Percentiles rank a stretch among this genome's conserved stretches.
Evolutionary conservation across 2,888 invertebrate genomes (phyloP).

Genomic region (Leptopterna dolabrata): DNA sequence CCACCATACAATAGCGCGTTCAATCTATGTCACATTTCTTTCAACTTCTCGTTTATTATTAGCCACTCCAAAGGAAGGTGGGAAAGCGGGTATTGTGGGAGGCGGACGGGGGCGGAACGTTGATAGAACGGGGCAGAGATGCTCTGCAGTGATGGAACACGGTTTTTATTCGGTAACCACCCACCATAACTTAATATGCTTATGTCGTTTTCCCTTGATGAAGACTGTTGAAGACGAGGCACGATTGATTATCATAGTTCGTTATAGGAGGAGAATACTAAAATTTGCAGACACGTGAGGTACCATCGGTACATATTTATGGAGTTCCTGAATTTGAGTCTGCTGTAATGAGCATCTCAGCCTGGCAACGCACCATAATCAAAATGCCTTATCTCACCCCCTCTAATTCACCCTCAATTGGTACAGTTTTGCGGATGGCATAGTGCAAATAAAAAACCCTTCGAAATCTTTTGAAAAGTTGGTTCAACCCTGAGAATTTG

Average conservation of each 20-base stretch:
- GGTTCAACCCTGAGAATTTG: too few species aligned
- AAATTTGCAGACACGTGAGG: not conserved
- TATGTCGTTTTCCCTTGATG: not conserved
- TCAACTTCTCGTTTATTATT: constrained; percentile 27
- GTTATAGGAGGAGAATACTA: not conserved
- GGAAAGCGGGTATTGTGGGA: not conserved
- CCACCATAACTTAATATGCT: not conserved
- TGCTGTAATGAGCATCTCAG: too few species aligned
- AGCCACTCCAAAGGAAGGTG: not conserved
- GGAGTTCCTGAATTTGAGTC: too few species aligned
- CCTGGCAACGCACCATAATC: too few species aligned
- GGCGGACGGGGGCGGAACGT: not conserved
- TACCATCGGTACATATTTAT: not conserved
- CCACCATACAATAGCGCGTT: not conserved
- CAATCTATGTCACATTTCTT: constrained; percentile 31
- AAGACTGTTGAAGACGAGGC: not conserved
- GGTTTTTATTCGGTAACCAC: not conserved
- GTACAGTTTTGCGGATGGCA: too few species aligned
- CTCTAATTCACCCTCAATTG: too few species aligned
- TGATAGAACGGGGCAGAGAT: not conserved
- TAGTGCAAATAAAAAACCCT: too few species aligned
- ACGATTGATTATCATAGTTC: not conserved
- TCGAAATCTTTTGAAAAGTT: too few species aligned
- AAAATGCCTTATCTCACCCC: too few species aligned
- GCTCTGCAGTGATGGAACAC: constrained; percentile 7